phyloP scores from a whole-genome alignment of 35 echinoderm and acorn worm genomes.

The Ophioderma brevispina region DNA sequence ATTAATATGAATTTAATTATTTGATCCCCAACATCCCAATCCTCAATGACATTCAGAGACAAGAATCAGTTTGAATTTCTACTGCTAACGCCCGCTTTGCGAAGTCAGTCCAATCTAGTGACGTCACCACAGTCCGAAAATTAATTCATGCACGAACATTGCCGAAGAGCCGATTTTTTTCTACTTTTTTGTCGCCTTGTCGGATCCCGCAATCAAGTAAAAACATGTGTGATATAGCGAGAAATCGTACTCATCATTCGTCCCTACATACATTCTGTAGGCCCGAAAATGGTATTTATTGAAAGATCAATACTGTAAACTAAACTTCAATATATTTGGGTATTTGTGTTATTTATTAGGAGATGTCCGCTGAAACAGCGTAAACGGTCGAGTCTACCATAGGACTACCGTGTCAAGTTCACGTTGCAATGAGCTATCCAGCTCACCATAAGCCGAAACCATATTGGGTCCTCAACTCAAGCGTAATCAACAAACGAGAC shows the following conservation, averaged over 20 bases:
- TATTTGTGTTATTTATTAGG: conserved; percentile 54
- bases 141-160: conserved; percentile 8
- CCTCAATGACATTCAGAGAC: no score
- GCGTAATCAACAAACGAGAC: neutral
- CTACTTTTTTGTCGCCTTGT: conserved; percentile 18
- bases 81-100: neutral
- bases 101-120: neutral
- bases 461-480: conserved; percentile 20
- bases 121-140: neutral
- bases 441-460: conserved; percentile 25
- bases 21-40: no score
- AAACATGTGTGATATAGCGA: conserved; percentile 29
- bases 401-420: conserved; percentile 61
- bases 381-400: conserved; percentile 53
- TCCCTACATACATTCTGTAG: neutral
- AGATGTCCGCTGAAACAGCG: conserved; percentile 61
- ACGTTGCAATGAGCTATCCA: conserved; percentile 69
- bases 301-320: conserved; percentile 16
- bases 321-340: neutral
- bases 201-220: conserved; percentile 15
- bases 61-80: no score
- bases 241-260: conserved; percentile 25
- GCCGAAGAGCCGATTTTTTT: conserved; percentile 38
- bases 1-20: no score
- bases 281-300: conserved; percentile 2